Evolutionary conservation across 2,797 vertebrate genomes (phyloP).

Genomic region (Hybognathus amarus): DNA sequence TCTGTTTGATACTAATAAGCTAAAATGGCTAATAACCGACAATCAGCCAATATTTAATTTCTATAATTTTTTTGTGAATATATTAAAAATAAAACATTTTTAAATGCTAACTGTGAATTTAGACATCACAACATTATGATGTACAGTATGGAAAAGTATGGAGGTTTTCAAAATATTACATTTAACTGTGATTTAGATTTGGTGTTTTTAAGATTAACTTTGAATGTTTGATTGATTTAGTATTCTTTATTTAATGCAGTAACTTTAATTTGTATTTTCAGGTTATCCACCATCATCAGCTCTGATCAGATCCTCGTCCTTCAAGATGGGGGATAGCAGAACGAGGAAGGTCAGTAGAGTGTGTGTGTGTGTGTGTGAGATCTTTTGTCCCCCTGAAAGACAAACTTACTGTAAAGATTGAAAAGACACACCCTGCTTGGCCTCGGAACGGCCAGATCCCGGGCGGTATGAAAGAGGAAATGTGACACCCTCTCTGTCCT

Average conservation of each 20-base stretch:
- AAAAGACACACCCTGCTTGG: not conserved
- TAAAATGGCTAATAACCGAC: not conserved
- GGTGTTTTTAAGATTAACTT: not conserved
- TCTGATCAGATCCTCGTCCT: conserved; percentile 90
- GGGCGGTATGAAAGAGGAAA: conserved; percentile 20
- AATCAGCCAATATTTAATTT: not conserved
- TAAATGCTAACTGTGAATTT: not conserved
- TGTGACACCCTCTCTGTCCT: conserved; percentile 30
- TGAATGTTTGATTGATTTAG: not conserved
- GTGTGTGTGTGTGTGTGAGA: not conserved
- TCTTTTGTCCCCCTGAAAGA: not conserved
- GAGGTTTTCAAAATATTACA: not conserved
- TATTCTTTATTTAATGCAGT: conserved; percentile 12
- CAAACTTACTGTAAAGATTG: conserved; percentile 23
- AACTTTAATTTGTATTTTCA: conserved; percentile 61
- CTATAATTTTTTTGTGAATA: not conserved
- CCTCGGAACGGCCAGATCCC: not conserved
- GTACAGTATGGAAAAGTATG: not conserved
- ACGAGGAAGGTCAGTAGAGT: conserved; percentile 82
- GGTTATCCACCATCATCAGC: conserved; percentile 85
- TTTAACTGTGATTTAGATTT: not conserved
- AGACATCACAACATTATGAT: not conserved
- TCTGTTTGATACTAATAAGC: not conserved
- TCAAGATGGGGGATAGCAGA: conserved; percentile 82
- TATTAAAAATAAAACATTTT: not conserved